Base-by-base conservation (phyloP, 1,140 invertebrate genomes). In the Maconellicoccus hirsutus region DNA sequence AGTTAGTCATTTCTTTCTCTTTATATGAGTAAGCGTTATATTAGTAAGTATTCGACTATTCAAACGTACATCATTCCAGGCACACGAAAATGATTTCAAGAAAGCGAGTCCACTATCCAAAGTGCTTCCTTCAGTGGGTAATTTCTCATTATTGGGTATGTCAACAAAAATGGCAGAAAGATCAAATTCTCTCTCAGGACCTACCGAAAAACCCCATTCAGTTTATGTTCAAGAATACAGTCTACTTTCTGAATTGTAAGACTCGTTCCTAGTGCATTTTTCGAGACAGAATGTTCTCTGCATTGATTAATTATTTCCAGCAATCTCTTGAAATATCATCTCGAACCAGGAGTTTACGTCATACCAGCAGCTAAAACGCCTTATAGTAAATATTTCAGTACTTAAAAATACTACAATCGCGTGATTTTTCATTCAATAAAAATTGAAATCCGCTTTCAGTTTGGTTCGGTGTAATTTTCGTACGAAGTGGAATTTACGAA, bases 391-490 rank as follows among this genome's bases (percentile, higher is more conserved):
- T 29, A 70, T 73, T 61, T 33, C 29, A 33, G 33, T 38, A 22
- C 69, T 59, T 4, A 14, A 70, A 71, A 23, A 10, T 71, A 0
- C 25, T 71, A 39, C 22, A 72, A 69, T 16, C 4, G 39, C n/a
- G 22, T 71, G 59, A 69, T 63, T 70, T 71, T 66, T 71, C 19
- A 72, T n/a, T n/a, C n/a, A n/a, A n/a, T 74, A 71, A n/a, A 70
- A 71, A 72, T 73, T 77, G n/a, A n/a, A n/a, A 79, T 76, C 75
- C 75, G 74, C 73, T 85, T 84, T 73, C 78, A 95, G 92, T 90
- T 74, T 97, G 94, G 94, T 94, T 90, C 84, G 94, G 94, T 73
- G 89, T 96, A 16, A 85, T 96, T 76, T 97, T 96, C 83, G 85
- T 96, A 71, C 84, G 92, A 75, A 86, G 89, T 79, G 93, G 93